Evolutionary conservation across 2,113 vertebrate genomes (phyloP).

Genomic region (Erythrocercus mccallii): DNA sequence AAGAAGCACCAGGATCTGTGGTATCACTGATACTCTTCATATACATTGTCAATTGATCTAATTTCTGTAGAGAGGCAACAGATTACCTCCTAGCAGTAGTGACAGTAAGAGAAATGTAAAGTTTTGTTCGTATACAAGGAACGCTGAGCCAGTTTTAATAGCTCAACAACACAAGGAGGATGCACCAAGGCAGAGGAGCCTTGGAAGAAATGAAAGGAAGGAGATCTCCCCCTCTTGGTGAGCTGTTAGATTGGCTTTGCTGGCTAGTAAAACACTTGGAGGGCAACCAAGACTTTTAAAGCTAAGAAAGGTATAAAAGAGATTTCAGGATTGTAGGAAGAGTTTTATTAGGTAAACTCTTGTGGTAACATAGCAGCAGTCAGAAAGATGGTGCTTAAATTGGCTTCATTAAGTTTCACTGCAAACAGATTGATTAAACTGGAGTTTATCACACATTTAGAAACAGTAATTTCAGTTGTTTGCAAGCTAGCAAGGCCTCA

Average conservation of each 20-base stretch:
- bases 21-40: not conserved
- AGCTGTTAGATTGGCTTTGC: not conserved
- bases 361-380: not conserved
- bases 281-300: not conserved
- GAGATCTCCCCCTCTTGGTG: not conserved
- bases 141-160: not conserved
- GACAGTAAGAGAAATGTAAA: not conserved
- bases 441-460: not conserved
- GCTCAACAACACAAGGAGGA: accelerated
- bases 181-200: not conserved
- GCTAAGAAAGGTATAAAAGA: not conserved
- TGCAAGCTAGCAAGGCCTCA: not conserved
- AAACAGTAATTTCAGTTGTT: not conserved
- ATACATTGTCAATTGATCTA: not conserved
- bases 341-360: not conserved
- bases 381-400: not conserved
- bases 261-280: not conserved
- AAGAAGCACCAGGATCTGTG: not conserved
- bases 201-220: not conserved
- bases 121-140: not conserved
- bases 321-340: not conserved
- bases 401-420: not conserved
- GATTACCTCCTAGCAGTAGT: not conserved
- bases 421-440: constrained; percentile 1
- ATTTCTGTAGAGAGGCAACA: not conserved